A percentile compares a stretch with the other conserved stretches of the same genome.
These are phyloP conservation scores for Stenchaetothrips biformis DNA, from an alignment of 2,888 invertebrate genomes.

Conservation along the genomic window DNA sequence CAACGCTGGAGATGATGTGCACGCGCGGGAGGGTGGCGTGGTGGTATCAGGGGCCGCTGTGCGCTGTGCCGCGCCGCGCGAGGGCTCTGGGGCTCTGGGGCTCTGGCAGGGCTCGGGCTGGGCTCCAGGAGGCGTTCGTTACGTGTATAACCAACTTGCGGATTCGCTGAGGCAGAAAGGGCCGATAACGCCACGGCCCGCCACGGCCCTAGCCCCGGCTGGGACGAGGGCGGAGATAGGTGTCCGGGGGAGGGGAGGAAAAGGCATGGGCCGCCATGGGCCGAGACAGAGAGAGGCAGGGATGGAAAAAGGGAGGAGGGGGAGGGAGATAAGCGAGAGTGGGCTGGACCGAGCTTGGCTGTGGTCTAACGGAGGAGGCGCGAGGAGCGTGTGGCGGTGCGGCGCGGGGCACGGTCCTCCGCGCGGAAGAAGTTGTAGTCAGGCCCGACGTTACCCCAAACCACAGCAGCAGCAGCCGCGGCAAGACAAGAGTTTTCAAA, in stretches of 20 bases:
- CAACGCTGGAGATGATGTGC: background rate
- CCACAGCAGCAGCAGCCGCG: background rate
- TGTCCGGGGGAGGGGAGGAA: slow-evolving; percentile 37
- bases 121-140: slow-evolving; percentile 24
- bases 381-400: background rate
- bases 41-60: background rate
- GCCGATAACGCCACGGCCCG: background rate
- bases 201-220: too few species aligned
- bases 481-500: slow-evolving; percentile 25
- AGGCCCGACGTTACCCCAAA: too few species aligned
- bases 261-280: background rate
- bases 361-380: slow-evolving; percentile 10
- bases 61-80: background rate
- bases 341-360: slow-evolving; percentile 30
- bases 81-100: background rate
- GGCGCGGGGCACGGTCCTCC: background rate
- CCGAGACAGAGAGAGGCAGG: slow-evolving; percentile 36
- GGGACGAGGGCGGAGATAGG: slow-evolving; percentile 18
- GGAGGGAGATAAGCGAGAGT: slow-evolving; percentile 29
- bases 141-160: slow-evolving; percentile 24
- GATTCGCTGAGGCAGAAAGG: slow-evolving; percentile 24
- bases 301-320: slow-evolving; percentile 29
- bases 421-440: slow-evolving; percentile 6
- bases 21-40: background rate
- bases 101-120: background rate